Percentiles rank a stretch among this genome's conserved stretches.
phyloP scores from a whole-genome alignment of 2,113 vertebrate species.

The Xenus cinereus region DNA sequence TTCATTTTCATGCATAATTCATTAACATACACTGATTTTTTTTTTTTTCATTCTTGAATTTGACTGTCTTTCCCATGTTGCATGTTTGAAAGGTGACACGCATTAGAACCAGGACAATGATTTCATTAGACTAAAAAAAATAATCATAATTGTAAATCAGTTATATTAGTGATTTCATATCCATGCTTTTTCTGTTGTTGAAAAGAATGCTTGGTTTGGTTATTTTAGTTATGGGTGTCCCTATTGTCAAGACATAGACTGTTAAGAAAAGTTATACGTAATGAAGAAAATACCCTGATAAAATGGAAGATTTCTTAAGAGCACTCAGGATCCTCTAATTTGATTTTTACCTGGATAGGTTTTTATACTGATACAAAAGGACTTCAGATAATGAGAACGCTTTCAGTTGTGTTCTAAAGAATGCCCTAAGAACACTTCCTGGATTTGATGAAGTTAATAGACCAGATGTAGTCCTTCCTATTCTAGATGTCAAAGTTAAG shows the following conservation, averaged over 20 bases:
- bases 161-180: neutral
- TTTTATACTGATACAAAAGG: neutral
- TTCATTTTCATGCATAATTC: constrained; percentile 34
- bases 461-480: neutral
- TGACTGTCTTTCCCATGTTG: neutral
- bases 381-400: neutral
- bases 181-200: neutral
- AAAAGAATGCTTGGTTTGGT: neutral
- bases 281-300: neutral
- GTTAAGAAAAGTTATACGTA: neutral
- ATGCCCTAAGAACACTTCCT: neutral
- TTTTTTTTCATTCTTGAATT: neutral
- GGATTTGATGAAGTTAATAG: neutral
- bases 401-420: neutral
- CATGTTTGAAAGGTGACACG: neutral
- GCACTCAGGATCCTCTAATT: neutral
- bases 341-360: neutral
- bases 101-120: neutral
- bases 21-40: constrained; percentile 12
- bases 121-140: neutral
- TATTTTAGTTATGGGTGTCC: neutral
- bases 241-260: neutral
- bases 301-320: neutral
- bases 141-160: neutral
- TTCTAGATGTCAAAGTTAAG: neutral